Evolutionary conservation across 2,888 invertebrate genomes (phyloP), one percentile per base, ranked within the genome.

Genomic region (Xanthia togata): DNA sequence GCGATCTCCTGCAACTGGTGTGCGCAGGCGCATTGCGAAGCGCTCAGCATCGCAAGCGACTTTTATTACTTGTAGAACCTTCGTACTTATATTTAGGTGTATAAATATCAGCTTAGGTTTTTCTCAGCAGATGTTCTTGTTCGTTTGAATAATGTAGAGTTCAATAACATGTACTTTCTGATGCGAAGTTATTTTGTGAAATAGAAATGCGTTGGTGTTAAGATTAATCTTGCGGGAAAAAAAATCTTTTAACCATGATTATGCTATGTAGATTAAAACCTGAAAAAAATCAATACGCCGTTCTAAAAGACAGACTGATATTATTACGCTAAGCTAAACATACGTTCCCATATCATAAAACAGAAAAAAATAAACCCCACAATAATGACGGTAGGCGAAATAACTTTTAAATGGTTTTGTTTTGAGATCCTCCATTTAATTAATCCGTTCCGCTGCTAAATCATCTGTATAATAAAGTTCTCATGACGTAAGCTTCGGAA

Each of bases 381-480:
- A 75, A 78, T 84, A 87, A 84, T 87, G 84, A 79, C 80, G 86
- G 88, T 86, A 86, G 83, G 86, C 86, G 44, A 82, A 87, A 86
- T 83, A 84, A 77, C 82, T 82, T 81, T 84, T 86, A 86, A 83
- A 87, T 84, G 80, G 84, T 84, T 87, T 87, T 86, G 84, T 86
- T 85, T 86, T 86, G 76, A 78, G 79, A 82, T 84, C 78, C 69
- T 57, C 80, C 86, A 87, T 87, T 83, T 84, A 86, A 87, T 86
- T 80, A 86, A 86, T 86, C 87, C 80, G 87, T 87, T 87, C 87
- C 87, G 83, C 87, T 86, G 86, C 83, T 86, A 82, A 86, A 87
- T 84, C 83, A 83, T 69, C 69, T 75, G 74, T 80, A 73, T 86
- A 81, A 84, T 87, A 86, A 87, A 83, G 76, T 87, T 79, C 82